Percentiles rank a stretch among this genome's conserved stretches.
Conservation (phyloP, 1,140 invertebrate species). For the Danaus plexippus region DNA sequence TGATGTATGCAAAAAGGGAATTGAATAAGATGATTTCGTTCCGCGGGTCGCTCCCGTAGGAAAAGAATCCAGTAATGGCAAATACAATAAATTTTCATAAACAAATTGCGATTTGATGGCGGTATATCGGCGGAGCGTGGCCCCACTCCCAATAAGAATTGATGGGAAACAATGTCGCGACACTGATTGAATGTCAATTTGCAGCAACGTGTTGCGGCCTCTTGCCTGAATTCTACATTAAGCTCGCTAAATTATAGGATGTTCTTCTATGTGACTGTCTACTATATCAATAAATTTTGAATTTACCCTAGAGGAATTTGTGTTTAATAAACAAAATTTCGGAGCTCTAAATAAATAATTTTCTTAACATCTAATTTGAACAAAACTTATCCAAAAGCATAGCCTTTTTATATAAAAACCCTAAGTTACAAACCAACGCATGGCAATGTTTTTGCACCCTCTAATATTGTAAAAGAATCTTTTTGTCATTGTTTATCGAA, state of each 20-base stretch:
- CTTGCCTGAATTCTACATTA: conserved; percentile 31
- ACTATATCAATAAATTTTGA: too few relatives aligned
- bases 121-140: conserved; percentile 59
- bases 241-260: conserved; percentile 18
- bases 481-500: conserved; percentile 19
- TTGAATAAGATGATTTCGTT: conserved; percentile 71
- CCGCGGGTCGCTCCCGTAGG: conserved; percentile 64
- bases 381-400: too few relatives aligned
- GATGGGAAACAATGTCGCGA: conserved; percentile 67
- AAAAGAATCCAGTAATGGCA: conserved; percentile 70
- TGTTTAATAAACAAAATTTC: too few relatives aligned
- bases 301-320: too few relatives aligned
- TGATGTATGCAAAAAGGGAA: conserved; percentile 71
- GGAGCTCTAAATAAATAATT: too few relatives aligned
- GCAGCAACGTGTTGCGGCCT: conserved; percentile 30
- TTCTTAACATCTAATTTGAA: too few relatives aligned
- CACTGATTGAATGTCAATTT: conserved; percentile 71
- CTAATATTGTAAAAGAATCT: too few relatives aligned
- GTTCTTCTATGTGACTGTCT: conserved; percentile 2
- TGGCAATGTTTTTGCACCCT: too few relatives aligned
- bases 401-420: too few relatives aligned
- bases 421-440: too few relatives aligned
- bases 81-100: conserved; percentile 73
- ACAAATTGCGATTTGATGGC: conserved; percentile 71
- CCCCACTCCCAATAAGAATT: conserved; percentile 65